Base-by-base conservation (phyloP, 2,888 invertebrate genomes). In the Pheosia tremula region DNA sequence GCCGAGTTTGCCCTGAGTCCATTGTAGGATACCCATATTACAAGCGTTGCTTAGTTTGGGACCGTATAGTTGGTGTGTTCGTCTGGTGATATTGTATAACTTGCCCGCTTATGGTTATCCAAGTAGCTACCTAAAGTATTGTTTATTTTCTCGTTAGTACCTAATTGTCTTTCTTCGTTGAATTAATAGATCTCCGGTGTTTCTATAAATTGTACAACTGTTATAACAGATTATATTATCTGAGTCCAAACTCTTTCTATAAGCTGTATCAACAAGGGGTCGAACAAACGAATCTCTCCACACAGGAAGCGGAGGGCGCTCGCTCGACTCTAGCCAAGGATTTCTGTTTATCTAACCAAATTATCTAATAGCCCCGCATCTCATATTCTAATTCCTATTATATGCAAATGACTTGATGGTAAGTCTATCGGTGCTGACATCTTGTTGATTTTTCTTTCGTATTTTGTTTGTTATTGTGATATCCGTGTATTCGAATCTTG, bases 331-430 rank as follows among this genome's bases (percentile, higher is more conserved):
- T 65, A 66, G 56, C 66, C 68, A 68, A 59, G 68, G 63, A 73
- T 77, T 75, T 71, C 69, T 70, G 67, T 67, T 68, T 80, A 82
- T 80, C 81, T 72, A 67, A 69, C 66, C 59, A 70, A 77, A 77
- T 74, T 70, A 81, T 80, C 80, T 75, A 74, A 69, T 74, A 72
- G 73, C 71, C 66, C 64, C 43, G 63, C 63, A 72, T 70, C 69
- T 75, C 60, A 57, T 72, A 82, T 81, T 81, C 56, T 78, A 75
- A 82, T 78, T 79, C 75, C 81, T 75, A 81, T 82, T 82, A 80
- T 82, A 81, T 82, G 81, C 77, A 78, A 80, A 81, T 81, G 47
- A 13, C 39, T 5, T 9, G 47, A 61, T 7, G 53, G 38, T 60
- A 50, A 59, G 45, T 60, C 61, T n/a, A 71, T 79, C 71, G 61